Base-by-base conservation (phyloP, 2,113 vertebrate genomes). In the Echinops telfairi region DNA sequence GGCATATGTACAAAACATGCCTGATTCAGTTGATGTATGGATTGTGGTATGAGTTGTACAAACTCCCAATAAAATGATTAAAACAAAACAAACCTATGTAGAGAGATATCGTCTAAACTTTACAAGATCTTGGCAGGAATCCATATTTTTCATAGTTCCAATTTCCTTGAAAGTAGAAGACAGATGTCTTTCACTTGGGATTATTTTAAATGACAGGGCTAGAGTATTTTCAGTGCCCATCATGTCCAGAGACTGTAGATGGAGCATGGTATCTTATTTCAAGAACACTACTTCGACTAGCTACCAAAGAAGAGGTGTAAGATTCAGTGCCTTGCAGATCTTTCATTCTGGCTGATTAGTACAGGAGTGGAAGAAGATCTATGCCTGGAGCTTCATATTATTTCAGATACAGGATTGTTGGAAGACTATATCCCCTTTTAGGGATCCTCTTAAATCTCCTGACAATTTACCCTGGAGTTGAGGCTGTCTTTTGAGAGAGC, bases 181-280 rank as follows among this genome's bases (percentile, higher is more conserved):
- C 71, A 79, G 38, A 31, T 58, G 8, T 94, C 33, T 92, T 94
- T 89, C 47, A 90, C 53, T 66, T 29, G 53, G 75, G 53, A 88
- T 85, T 89, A 60, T 91, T 86, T 95, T 83, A 73, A 79, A 60
- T 89, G 89, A 66, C 64, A 57, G 78, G 6, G 19, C 43, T 10
- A 83, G 33, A 75, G 8, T 38, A 68, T 79, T 96, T 96, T 92
- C 58, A 57, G 27, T 93, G 33, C 15, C n/a, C 3, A 40, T 14
- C 19, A 25, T 47, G 25, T 83, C 33, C 57, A 75, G 82, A 73
- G 31, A 33, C 68, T 91, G 36, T 94, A 25, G 70, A 38, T 58
- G 27, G 22, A 60, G 62, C 86, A 36, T 88, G 53, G 36, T 79
- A 89, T 92, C 57, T 93, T 83, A 75, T 94, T 92, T 87, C 73